Percentiles rank a stretch among this genome's conserved stretches.
Conservation (phyloP, 2,888 invertebrate species). For the Drosophila antonietae region DNA sequence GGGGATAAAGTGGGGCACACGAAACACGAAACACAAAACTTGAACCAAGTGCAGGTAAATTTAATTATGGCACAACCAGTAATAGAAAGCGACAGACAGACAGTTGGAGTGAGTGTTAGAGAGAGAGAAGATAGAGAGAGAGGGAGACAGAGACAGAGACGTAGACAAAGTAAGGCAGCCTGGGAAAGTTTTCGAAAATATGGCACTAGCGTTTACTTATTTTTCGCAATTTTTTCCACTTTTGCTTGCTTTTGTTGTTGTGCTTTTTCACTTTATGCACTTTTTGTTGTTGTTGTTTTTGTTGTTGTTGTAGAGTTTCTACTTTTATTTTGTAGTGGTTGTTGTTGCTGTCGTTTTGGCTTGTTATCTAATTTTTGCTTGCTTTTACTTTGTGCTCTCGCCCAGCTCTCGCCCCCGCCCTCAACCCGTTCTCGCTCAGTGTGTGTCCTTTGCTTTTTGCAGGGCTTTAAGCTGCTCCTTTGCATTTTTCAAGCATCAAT, state of each 20-base stretch:
- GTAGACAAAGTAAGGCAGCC: constrained; percentile 11
- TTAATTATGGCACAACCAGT: constrained; percentile 41
- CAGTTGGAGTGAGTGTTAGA: neutral
- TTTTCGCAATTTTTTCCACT: constrained; percentile 11
- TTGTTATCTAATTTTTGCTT: constrained; percentile 54
- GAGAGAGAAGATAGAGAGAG: too few relatives aligned
- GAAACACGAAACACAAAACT: constrained; percentile 24
- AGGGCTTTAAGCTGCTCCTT: constrained; percentile 48
- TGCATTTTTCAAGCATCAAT: constrained; percentile 61
- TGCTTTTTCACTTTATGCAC: neutral
- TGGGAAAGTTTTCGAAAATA: constrained; percentile 49
- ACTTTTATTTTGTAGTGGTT: neutral
- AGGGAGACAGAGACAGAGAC: neutral
- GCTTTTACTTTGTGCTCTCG: constrained; percentile 35
- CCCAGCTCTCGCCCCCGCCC: neutral
- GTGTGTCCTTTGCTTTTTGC: constrained; percentile 27
- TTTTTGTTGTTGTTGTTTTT: constrained; percentile 6
- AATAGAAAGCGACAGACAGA: constrained; percentile 13
- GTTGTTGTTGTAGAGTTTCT: constrained; percentile 5
- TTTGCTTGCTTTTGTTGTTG: constrained; percentile 1
- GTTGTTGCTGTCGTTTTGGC: constrained; percentile 27
- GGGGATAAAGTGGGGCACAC: constrained; percentile 12
- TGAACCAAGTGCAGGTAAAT: constrained; percentile 54
- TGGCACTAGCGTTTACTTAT: constrained; percentile 41
- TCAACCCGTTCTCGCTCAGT: constrained; percentile 5